Evolutionary conservation across 1,140 invertebrate species (phyloP).

Genomic region (Dinoponera quadriceps): DNA sequence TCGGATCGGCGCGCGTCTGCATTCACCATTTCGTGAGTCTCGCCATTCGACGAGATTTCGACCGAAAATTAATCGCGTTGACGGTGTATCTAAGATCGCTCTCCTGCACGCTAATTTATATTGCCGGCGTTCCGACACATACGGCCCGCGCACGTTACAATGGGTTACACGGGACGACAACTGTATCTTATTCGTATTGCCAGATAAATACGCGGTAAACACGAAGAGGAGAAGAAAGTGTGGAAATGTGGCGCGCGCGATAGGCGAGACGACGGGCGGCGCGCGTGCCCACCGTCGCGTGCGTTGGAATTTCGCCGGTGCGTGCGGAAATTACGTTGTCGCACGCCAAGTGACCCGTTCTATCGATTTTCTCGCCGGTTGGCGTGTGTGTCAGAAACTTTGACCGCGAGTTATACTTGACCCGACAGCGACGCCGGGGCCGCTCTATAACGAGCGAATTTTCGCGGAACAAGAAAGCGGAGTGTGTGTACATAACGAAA

Average conservation of each 20-base stretch:
- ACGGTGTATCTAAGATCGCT: background rate
- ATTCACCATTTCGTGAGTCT: background rate
- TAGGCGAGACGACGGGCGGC: conserved; percentile 5
- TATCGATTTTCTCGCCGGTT: conserved; percentile 52
- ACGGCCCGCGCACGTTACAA: background rate
- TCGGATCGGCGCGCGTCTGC: too few species aligned
- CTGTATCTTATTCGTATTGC: conserved; percentile 1
- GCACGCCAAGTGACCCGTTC: conserved; percentile 51
- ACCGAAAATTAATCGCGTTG: background rate
- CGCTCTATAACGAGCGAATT: background rate
- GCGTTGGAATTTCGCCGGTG: conserved; percentile 49
- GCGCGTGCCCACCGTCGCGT: conserved; percentile 22
- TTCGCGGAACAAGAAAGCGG: background rate
- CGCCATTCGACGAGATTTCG: background rate
- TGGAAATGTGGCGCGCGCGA: conserved; percentile 38
- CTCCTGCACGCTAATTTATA: background rate
- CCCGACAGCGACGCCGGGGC: background rate
- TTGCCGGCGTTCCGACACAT: background rate
- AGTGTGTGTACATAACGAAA: background rate
- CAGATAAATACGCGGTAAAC: conserved; percentile 6
- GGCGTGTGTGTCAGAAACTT: conserved; percentile 52
- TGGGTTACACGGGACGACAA: background rate
- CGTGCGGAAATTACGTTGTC: conserved; percentile 59
- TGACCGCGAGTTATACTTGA: conserved; percentile 43
- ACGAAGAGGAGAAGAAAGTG: conserved; percentile 35